Percentiles rank a stretch among this genome's conserved stretches.
These are phyloP conservation scores for Drosophila lutescens DNA, from an alignment of 2,888 invertebrate genomes.

Conservation along the genomic window DNA sequence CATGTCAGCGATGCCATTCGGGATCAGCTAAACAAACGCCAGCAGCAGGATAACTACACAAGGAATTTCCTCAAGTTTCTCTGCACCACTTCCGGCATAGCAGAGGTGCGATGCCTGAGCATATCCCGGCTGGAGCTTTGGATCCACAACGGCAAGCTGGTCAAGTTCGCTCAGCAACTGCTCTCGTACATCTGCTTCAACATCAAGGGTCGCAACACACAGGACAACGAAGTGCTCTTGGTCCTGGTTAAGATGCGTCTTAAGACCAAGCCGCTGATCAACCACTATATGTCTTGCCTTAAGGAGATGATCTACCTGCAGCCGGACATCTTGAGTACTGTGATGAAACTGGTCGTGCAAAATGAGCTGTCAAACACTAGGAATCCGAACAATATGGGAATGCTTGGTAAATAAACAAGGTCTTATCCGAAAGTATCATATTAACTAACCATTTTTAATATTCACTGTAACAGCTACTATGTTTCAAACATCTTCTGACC, in stretches of 20 bases:
- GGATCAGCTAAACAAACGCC: slow-evolving; percentile 93
- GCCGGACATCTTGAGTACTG: slow-evolving; percentile 92
- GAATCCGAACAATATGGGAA: slow-evolving; percentile 97
- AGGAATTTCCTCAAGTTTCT: slow-evolving; percentile 94
- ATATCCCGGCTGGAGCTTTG: slow-evolving; percentile 92
- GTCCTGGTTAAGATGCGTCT: slow-evolving; percentile 94
- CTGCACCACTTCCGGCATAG: slow-evolving; percentile 93
- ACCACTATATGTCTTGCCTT: slow-evolving; percentile 94
- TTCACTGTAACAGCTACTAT: slow-evolving; percentile 87
- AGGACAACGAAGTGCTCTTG: slow-evolving; percentile 91
- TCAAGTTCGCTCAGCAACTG: slow-evolving; percentile 95
- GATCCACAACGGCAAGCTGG: slow-evolving; percentile 97
- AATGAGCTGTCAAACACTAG: slow-evolving; percentile 96
- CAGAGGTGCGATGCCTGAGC: slow-evolving; percentile 87
- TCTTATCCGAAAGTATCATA: not conserved
- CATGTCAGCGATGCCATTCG: slow-evolving; percentile 94
- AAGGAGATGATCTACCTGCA: slow-evolving; percentile 95
- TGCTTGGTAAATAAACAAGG: slow-evolving; percentile 86
- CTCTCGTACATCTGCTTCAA: slow-evolving; percentile 96
- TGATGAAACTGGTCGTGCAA: slow-evolving; percentile 96
- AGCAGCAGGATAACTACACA: slow-evolving; percentile 94
- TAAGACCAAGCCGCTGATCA: slow-evolving; percentile 96
- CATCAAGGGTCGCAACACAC: slow-evolving; percentile 89
- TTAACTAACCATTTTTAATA: not conserved
- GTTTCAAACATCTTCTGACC: slow-evolving; percentile 93